These are phyloP conservation scores for Invenusta paracnida DNA, from an alignment of 2,888 invertebrate species.

Conservation along the genomic window DNA sequence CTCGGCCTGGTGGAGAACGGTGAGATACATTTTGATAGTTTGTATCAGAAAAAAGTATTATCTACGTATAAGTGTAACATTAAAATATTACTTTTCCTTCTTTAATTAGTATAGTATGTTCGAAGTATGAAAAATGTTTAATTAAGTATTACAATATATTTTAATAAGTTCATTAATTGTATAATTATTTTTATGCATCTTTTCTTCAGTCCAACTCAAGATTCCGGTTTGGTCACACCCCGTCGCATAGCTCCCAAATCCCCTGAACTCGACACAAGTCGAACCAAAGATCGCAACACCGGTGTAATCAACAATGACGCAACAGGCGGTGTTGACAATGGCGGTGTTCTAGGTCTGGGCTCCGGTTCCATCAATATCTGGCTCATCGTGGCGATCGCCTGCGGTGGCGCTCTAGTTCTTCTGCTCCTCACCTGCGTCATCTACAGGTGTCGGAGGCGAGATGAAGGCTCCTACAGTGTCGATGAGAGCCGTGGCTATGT, in stretches of 20 bases:
- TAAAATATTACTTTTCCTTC: no score
- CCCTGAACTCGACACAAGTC: slow-evolving; percentile 19
- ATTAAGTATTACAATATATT: neutral
- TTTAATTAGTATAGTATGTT: no score
- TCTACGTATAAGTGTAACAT: no score
- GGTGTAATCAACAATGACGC: neutral
- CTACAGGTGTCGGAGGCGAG: slow-evolving; percentile 64
- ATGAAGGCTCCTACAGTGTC: slow-evolving; percentile 85
- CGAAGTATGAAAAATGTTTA: no score
- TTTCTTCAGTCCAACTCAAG: neutral
- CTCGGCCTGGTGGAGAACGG: neutral
- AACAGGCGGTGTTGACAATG: neutral
- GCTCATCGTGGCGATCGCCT: slow-evolving; percentile 79
- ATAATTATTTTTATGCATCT: no score
- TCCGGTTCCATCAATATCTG: slow-evolving; percentile 51
- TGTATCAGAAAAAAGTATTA: no score
- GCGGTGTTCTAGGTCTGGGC: slow-evolving; percentile 35
- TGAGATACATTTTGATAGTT: neutral
- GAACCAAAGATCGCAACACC: neutral
- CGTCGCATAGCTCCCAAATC: neutral
- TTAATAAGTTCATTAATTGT: no score
- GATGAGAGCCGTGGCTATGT: slow-evolving; percentile 73
- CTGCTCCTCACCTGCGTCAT: slow-evolving; percentile 75
- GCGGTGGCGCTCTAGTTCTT: slow-evolving; percentile 77
- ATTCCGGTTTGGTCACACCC: neutral